phyloP scores from a whole-genome alignment of 2,797 vertebrate species.

The Sebastolobus altivelis region DNA sequence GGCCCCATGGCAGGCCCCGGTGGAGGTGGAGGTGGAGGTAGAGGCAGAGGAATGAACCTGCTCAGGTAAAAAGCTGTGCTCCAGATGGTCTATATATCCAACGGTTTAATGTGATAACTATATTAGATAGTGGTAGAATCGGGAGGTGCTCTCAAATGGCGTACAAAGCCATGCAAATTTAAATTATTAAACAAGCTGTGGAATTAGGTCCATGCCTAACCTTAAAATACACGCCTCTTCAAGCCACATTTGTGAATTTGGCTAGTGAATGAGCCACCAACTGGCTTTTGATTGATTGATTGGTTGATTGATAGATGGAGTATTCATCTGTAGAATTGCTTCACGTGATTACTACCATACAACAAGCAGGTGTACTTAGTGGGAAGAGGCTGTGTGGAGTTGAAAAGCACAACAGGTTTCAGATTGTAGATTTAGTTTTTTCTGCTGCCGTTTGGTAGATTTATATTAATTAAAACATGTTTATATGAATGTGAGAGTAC shows the following conservation, averaged over 20 bases:
- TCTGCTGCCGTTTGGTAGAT: not conserved
- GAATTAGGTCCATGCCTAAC: not conserved
- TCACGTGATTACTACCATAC: not conserved
- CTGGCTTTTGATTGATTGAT: not conserved
- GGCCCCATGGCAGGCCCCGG: conserved; percentile 92
- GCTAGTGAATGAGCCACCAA: not conserved
- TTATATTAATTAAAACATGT: not conserved
- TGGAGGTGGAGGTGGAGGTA: conserved; percentile 97
- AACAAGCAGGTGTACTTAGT: not conserved
- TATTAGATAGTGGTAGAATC: too few species aligned
- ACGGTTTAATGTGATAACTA: too few species aligned
- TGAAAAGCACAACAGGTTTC: not conserved
- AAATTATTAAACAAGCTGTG: too few species aligned
- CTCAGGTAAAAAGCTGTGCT: conserved; percentile 87
- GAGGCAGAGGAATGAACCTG: conserved; percentile 95
- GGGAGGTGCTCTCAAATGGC: too few species aligned
- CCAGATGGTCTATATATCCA: accelerated
- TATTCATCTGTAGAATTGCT: not conserved
- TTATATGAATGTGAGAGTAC: accelerated
- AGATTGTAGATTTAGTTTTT: not conserved
- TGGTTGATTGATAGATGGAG: too few species aligned
- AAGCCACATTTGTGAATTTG: not conserved
- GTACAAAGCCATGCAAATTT: too few species aligned
- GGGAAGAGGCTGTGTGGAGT: not conserved
- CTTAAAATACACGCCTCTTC: not conserved